These are phyloP conservation scores for Rhabdornis inornatus DNA, from an alignment of 2,113 vertebrate genomes.

Conservation along the genomic window DNA sequence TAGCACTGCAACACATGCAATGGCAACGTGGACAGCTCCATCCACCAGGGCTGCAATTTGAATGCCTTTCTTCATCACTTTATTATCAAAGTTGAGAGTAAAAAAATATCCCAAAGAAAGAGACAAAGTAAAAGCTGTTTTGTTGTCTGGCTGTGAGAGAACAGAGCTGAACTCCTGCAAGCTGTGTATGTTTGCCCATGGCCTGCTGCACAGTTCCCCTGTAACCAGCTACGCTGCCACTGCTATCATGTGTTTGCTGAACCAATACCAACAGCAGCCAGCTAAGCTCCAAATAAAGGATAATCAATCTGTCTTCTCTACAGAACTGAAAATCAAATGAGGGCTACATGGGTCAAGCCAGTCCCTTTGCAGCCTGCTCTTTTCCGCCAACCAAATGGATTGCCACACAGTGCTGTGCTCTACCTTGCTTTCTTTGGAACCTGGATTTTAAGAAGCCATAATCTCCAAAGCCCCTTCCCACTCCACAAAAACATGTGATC, in stretches of 20 bases:
- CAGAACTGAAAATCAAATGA: background rate
- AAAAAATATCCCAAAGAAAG: background rate
- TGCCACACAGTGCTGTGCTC: background rate
- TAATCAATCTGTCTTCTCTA: background rate
- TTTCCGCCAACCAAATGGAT: background rate
- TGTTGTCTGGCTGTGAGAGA: background rate
- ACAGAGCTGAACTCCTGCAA: background rate
- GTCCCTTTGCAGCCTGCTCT: background rate
- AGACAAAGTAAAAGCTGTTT: background rate
- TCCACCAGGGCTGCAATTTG: background rate
- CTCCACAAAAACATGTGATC: fast-evolving
- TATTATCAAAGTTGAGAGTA: background rate
- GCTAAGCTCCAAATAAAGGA: background rate
- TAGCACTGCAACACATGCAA: background rate
- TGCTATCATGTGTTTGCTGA: background rate
- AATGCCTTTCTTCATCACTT: background rate
- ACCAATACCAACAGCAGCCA: background rate
- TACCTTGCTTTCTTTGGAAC: background rate
- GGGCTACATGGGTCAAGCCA: background rate
- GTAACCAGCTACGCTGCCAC: background rate
- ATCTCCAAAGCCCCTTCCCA: background rate
- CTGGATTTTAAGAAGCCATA: background rate
- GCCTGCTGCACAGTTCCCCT: background rate
- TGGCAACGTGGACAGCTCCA: background rate
- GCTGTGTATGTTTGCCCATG: background rate